Conservation (phyloP, 2,113 vertebrate genomes). For the Plotosus lineatus region DNA sequence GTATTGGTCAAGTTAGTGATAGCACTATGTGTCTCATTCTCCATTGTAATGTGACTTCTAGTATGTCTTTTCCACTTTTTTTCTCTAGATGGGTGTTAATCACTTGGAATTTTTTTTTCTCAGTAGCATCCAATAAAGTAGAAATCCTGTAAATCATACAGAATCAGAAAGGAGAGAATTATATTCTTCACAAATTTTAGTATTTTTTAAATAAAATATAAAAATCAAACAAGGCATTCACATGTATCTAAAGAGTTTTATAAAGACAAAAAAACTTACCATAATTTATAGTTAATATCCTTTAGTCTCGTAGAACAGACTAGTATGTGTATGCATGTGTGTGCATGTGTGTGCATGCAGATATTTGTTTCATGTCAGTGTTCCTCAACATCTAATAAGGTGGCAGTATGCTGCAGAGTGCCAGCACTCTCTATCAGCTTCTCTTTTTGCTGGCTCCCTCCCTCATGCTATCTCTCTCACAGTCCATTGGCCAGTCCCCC, state of each 20-base stretch:
- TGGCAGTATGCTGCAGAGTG: conserved; percentile 37
- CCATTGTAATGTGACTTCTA: conserved; percentile 25
- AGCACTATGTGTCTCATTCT: conserved; percentile 29
- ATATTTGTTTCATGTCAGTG: not conserved
- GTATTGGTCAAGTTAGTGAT: conserved; percentile 31
- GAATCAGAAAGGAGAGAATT: not conserved
- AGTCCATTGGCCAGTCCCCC: conserved; percentile 10
- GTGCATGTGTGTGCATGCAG: not conserved
- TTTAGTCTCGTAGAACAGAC: not conserved
- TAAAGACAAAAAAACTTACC: conserved; percentile 15
- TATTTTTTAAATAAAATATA: not conserved
- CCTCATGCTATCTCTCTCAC: conserved; percentile 3
- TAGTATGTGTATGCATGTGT: not conserved
- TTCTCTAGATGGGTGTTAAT: not conserved
- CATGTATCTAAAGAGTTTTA: not conserved
- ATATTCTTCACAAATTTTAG: not conserved
- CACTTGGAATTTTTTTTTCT: not conserved
- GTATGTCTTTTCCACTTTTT: not conserved
- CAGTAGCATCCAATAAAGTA: not conserved
- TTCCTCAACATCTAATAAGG: conserved; percentile 31
- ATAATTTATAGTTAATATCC: conserved; percentile 16
- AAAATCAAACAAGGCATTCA: not conserved
- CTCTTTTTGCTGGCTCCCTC: conserved; percentile 43
- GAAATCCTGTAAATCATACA: conserved; percentile 21
- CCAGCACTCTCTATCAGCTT: conserved; percentile 46